phyloP scores from a whole-genome alignment of 2,113 vertebrate genomes.

The Struthidea cinerea region DNA sequence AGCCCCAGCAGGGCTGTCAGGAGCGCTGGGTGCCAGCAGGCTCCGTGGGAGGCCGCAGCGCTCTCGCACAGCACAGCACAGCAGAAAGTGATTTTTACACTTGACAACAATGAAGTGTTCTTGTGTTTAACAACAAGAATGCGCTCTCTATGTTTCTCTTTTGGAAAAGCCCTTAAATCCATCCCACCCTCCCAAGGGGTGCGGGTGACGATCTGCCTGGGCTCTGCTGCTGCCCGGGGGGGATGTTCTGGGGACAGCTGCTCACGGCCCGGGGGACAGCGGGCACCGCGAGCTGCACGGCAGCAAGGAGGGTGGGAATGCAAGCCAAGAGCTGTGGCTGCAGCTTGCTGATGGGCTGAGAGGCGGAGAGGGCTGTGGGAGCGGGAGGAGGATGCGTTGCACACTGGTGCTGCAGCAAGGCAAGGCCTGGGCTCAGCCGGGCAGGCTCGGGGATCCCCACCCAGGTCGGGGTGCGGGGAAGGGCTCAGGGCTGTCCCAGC shows the following conservation, averaged over 20 bases:
- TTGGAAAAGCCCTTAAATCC: background rate
- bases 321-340: background rate
- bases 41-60: background rate
- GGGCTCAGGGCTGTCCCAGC: background rate
- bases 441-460: background rate
- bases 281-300: background rate
- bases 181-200: background rate
- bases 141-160: background rate
- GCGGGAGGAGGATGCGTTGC: background rate
- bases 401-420: accelerated
- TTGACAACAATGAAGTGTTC: constrained; percentile 13
- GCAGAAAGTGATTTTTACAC: constrained; percentile 34
- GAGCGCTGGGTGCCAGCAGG: background rate
- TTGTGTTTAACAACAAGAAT: background rate
- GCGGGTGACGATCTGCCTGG: background rate
- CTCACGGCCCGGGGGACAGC: background rate
- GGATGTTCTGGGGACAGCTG: background rate
- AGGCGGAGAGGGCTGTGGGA: background rate
- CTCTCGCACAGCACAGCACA: background rate
- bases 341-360: background rate
- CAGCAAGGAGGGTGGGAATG: background rate
- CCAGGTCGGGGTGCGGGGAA: background rate
- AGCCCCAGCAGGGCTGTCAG: background rate
- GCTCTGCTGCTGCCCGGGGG: background rate
- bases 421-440: accelerated